Conservation (phyloP, 2,888 invertebrate species). For the Netelia inedita region DNA sequence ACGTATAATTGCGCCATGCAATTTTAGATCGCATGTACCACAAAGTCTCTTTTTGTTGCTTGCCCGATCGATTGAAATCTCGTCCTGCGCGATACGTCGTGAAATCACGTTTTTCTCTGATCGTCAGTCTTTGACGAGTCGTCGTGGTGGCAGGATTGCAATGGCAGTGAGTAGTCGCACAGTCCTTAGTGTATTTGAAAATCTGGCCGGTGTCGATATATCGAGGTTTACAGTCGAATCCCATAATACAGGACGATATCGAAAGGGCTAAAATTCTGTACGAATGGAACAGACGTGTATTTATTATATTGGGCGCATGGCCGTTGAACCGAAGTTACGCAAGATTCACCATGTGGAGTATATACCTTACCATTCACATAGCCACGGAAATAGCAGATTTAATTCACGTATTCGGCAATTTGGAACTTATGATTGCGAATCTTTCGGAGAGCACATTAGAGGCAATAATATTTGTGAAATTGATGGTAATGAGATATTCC, state of each 20-base stretch:
- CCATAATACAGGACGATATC: neutral
- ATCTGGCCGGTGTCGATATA: neutral
- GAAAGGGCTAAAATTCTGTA: neutral
- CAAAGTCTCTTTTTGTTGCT: neutral
- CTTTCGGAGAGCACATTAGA: constrained; percentile 10
- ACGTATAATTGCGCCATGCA: neutral
- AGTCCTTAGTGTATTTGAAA: neutral
- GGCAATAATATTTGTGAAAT: constrained; percentile 33
- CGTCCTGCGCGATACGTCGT: neutral
- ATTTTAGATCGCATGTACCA: neutral
- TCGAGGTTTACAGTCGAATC: neutral
- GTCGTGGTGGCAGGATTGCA: neutral
- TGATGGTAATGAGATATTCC: constrained; percentile 42
- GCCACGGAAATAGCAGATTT: neutral
- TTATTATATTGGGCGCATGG: neutral
- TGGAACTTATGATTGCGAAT: constrained; percentile 1
- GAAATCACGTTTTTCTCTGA: neutral
- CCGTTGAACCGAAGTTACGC: neutral
- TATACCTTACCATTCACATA: neutral
- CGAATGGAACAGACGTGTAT: neutral
- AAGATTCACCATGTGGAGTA: neutral
- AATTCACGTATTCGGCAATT: constrained; percentile 18
- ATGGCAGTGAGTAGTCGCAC: constrained; percentile 13
- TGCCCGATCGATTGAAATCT: neutral
- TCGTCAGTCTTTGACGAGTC: constrained; percentile 13